Base-by-base conservation (phyloP, 2,888 invertebrate species). In the Gymnosoma rotundatum region DNA sequence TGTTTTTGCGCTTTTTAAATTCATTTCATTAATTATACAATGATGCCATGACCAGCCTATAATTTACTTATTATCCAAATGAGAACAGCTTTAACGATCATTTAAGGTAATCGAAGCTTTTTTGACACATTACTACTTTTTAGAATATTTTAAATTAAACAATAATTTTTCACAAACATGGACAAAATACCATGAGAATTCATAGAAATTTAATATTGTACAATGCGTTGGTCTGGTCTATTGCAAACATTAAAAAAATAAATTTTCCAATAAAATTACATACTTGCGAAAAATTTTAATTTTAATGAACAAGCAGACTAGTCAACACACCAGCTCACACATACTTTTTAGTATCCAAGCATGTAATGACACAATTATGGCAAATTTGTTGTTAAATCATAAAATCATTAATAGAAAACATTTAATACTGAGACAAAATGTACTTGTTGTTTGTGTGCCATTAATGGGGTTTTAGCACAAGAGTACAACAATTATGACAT, bases 361-460 rank as follows among this genome's bases (percentile, higher is more conserved):
- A 56, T 75, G 52, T 75, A 70, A 70, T 79, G 72, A 63, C 76
- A 80, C 80, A 69, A 63, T 80, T 76, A 69, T 54, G 38, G 54
- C 54, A 67, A 75, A 56, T 67, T 76, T 64, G 42, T 58, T 79
- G 48, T 79, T 72, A 70, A 83, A 75, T 75, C 52, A 78, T 78
- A 50, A 70, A 83, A 70, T 69, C 73, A 80, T 80, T 80, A 80
- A 76, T 76, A 45, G 52, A 61, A 67, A 76, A 74, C 54, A 78
- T 81, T 70, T 42, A 50, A 52, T 66, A 58, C 48, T 36, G 32
- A 45, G 54, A 16, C 32, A 60, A 21, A 42, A 36, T 58, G 45
- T 42, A 36, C 32, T 32, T 32, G 10, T 14, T 18, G 38, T 61
- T 18, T 74, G 36, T 74, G n/a, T 7, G 42, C 56, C 74, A 58